A percentile compares a stretch with the other conserved stretches of the same genome.
These are phyloP conservation scores for Lobophora halterata DNA, from an alignment of 2,888 invertebrate species.

Conservation along the genomic window DNA sequence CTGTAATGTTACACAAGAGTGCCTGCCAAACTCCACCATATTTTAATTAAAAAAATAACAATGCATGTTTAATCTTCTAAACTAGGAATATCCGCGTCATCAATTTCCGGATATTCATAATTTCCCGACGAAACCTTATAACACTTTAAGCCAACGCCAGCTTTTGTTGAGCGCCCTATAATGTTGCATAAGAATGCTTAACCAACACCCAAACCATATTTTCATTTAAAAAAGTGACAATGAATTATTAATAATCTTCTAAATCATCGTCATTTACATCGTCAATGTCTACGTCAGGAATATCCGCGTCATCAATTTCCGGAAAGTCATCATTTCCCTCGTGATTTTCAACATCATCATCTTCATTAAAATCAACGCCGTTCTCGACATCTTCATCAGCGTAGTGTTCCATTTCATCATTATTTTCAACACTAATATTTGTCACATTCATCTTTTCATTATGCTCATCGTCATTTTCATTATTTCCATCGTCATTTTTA, in stretches of 20 bases:
- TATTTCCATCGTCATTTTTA: slow-evolving; percentile 1
- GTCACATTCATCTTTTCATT: not conserved
- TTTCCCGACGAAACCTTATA: too few species aligned
- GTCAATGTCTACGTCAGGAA: slow-evolving; percentile 26
- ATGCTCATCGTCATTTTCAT: not conserved
- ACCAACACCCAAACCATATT: too few species aligned
- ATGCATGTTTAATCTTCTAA: too few species aligned
- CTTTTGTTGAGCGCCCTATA: too few species aligned
- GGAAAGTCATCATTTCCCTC: not conserved
- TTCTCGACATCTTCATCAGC: not conserved
- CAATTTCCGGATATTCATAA: too few species aligned
- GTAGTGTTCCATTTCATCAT: not conserved
- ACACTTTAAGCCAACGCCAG: too few species aligned
- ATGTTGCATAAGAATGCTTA: too few species aligned
- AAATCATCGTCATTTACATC: slow-evolving; percentile 50
- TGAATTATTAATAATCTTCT: slow-evolving; percentile 50
- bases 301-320: slow-evolving; percentile 14
- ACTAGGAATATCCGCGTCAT: too few species aligned
- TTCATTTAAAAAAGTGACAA: too few species aligned
- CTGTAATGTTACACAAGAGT: too few species aligned
- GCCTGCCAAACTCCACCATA: too few species aligned
- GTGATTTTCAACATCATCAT: slow-evolving; percentile 1
- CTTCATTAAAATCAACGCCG: not conserved
- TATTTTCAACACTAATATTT: not conserved
- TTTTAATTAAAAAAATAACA: too few species aligned